Conservation (phyloP, 2,113 vertebrate species). For the Aegypius monachus region DNA sequence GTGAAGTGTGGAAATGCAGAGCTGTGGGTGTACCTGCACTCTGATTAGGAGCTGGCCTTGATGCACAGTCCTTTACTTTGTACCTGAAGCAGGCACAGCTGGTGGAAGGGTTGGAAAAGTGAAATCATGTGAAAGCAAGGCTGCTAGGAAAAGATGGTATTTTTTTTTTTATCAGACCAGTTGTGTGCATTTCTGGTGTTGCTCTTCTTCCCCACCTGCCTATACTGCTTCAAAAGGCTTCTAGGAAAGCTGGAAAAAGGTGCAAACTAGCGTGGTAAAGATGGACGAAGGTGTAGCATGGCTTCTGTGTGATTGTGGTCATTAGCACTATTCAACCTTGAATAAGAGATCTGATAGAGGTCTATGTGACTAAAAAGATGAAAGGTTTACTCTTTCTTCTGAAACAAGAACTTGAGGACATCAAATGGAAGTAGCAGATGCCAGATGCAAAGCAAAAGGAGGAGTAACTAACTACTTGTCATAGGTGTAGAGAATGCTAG, state of each 20-base stretch:
- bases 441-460: background rate
- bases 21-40: background rate
- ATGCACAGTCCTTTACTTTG: background rate
- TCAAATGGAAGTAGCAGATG: background rate
- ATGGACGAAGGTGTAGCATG: background rate
- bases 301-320: background rate
- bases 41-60: background rate
- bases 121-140: background rate
- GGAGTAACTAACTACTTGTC: background rate
- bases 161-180: background rate
- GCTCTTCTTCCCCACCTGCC: background rate
- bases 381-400: background rate
- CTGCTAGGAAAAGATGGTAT: background rate
- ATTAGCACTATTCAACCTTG: background rate
- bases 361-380: background rate
- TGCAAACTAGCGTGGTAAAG: background rate
- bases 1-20: background rate
- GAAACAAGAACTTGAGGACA: background rate
- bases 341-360: background rate
- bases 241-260: background rate
- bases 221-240: background rate
- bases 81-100: background rate
- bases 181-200: background rate
- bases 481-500: background rate
- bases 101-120: background rate